A percentile compares a stretch with the other conserved stretches of the same genome.
phyloP scores from a whole-genome alignment of 2,888 invertebrate genomes.

The Ethmia dodecea region DNA sequence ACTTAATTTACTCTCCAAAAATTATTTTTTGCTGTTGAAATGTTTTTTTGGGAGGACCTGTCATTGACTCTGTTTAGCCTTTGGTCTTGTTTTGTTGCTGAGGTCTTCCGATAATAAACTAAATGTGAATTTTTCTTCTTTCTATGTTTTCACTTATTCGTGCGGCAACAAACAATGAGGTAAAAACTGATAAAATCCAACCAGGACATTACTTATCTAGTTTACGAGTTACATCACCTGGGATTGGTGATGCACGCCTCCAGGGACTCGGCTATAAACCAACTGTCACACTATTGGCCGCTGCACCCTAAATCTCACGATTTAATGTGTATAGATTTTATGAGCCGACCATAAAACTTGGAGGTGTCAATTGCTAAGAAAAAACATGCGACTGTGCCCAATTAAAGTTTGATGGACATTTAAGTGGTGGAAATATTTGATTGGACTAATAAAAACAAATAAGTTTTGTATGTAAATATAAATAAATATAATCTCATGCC shows the following conservation, averaged over 20 bases:
- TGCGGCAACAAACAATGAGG: not conserved
- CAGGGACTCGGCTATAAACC: conserved; percentile 47
- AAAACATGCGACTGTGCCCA: conserved; percentile 11
- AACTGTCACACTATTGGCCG: conserved; percentile 54
- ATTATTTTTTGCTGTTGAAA: too few species aligned
- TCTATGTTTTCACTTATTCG: too few species aligned
- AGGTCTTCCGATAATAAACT: too few species aligned
- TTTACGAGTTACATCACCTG: conserved; percentile 51
- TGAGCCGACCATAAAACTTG: conserved; percentile 50
- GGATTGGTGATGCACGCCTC: conserved; percentile 58
- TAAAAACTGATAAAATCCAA: conserved; percentile 16
- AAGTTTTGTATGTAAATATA: too few species aligned
- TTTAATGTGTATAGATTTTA: conserved; percentile 47
- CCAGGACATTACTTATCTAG: conserved; percentile 54
- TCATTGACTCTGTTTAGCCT: too few species aligned
- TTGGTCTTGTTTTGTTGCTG: too few species aligned
- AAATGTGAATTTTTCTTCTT: too few species aligned
- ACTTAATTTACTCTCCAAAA: too few species aligned
- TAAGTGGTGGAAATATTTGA: too few species aligned
- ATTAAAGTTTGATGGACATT: conserved; percentile 17
- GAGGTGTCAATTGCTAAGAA: conserved; percentile 60
- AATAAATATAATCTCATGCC: too few species aligned
- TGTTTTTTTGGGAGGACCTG: too few species aligned
- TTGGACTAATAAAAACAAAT: too few species aligned
- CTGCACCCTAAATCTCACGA: conserved; percentile 49